A percentile compares a stretch with the other conserved stretches of the same genome.
Conservation (phyloP, 2,888 invertebrate genomes). For the Cryptophagus acutangulus region DNA sequence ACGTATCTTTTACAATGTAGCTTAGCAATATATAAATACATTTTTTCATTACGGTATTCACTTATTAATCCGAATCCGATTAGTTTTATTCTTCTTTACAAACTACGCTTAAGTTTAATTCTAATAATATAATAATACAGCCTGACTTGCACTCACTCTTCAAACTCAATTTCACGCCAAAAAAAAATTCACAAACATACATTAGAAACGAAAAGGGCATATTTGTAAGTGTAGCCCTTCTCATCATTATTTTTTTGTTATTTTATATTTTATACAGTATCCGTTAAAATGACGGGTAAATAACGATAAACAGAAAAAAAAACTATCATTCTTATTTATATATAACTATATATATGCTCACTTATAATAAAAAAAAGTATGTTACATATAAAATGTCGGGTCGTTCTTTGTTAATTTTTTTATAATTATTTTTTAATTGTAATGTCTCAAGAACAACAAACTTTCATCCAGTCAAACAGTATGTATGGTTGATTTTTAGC, state of each 20-base stretch:
- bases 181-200: slow-evolving; percentile 12
- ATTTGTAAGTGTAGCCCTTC: slow-evolving; percentile 28
- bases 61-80: slow-evolving; percentile 29
- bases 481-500: too few species aligned
- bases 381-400: slow-evolving; percentile 4
- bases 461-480: neutral
- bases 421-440: neutral
- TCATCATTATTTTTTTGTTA: slow-evolving; percentile 14
- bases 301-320: neutral
- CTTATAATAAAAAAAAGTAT: slow-evolving; percentile 32
- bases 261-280: slow-evolving; percentile 32
- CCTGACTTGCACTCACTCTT: slow-evolving; percentile 44
- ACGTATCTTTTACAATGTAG: slow-evolving; percentile 8
- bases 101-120: slow-evolving; percentile 29
- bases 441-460: too few species aligned
- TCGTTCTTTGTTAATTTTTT: neutral
- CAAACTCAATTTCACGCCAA: slow-evolving; percentile 9
- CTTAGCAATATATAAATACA: slow-evolving; percentile 3
- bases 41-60: slow-evolving; percentile 30
- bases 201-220: slow-evolving; percentile 24
- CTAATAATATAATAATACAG: slow-evolving; percentile 46
- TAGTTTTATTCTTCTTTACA: slow-evolving; percentile 10
- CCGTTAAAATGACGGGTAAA: slow-evolving; percentile 34
- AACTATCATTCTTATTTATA: neutral
- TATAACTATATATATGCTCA: slow-evolving; percentile 38